These are phyloP conservation scores for Triops cancriformis DNA, from an alignment of 1,140 invertebrate genomes.

Conservation along the genomic window DNA sequence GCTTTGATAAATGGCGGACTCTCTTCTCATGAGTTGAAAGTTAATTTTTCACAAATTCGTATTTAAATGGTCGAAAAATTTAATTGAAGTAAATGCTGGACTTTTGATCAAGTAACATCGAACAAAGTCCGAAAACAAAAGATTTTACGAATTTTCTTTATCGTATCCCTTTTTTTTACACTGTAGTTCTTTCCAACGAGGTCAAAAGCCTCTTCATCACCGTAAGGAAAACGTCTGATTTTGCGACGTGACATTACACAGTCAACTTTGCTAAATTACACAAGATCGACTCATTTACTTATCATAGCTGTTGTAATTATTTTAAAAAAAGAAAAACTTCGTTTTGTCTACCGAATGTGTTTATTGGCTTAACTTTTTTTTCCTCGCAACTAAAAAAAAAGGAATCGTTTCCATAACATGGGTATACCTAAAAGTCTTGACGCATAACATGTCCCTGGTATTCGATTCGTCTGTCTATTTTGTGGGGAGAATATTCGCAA, in stretches of 20 bases:
- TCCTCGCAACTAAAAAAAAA: not conserved
- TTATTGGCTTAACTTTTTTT: conserved; percentile 5
- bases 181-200: not conserved
- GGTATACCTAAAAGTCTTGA: not conserved
- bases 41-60: not conserved
- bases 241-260: not conserved
- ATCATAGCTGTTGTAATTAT: not conserved
- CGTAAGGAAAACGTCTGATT: not conserved
- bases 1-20: not conserved
- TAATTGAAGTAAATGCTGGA: too few relatives aligned
- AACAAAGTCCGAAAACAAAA: too few relatives aligned
- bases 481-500: not conserved
- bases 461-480: not conserved
- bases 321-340: not conserved
- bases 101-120: too few relatives aligned
- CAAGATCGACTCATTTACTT: not conserved
- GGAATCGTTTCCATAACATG: not conserved
- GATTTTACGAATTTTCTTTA: not conserved
- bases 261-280: not conserved
- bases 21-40: not conserved
- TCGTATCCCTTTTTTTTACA: not conserved
- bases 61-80: not conserved
- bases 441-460: conserved; percentile 1
- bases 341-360: not conserved
- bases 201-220: not conserved